Evolutionary conservation across 30 jellyfish, hydroid and myxozoan species (phyloP), one percentile per base, ranked within the genome.

Genomic region (Rhopilema esculentum): DNA sequence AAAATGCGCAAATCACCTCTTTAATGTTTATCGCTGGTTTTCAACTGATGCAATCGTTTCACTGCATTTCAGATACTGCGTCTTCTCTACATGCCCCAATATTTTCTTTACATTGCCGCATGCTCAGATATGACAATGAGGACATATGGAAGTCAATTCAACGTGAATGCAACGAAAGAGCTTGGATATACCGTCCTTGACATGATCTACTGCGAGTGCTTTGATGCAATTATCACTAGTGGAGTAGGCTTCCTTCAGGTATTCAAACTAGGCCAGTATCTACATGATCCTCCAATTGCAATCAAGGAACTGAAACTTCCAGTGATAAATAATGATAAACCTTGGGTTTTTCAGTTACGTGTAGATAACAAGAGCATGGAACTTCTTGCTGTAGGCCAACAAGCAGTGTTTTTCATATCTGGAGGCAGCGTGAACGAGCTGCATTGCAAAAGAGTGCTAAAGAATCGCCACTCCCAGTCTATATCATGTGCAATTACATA

Each of bases 121-220:
- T 96, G 97, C 72, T 74, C 89, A 20, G 99, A 96, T 69, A 73
- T 96, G 61, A 76, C 96, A 21, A 49, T 96, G 32, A 88, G 95
- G 69, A 69, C 89, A 31, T 88, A 29, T 33, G 91, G 96, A 8
- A n/a, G 63, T 21, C 92, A 83, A 9, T 87, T 91, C 66, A 89
- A 69, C 77, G 97, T 77, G 28, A 80, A 84, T 15, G 20, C 97
- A 27, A 31, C 91, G 16, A 20, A 64, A 49, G 91, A 89, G 48
- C 62, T 96, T 71, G 28, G n/a, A 16, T 70, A 87, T 70, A 86
- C 99, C 0, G 91, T 88, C 24, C 68, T 96, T 1, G 94, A 81
- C 30, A 52, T 90, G 91, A 61, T 79, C 19, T 91, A 91, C 48
- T 83, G 88, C 53, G 97, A 90, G 26, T 65, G 30, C 26, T 68